Base-by-base conservation (phyloP, 2,888 invertebrate genomes). In the Cryptocheilus praepositus region DNA sequence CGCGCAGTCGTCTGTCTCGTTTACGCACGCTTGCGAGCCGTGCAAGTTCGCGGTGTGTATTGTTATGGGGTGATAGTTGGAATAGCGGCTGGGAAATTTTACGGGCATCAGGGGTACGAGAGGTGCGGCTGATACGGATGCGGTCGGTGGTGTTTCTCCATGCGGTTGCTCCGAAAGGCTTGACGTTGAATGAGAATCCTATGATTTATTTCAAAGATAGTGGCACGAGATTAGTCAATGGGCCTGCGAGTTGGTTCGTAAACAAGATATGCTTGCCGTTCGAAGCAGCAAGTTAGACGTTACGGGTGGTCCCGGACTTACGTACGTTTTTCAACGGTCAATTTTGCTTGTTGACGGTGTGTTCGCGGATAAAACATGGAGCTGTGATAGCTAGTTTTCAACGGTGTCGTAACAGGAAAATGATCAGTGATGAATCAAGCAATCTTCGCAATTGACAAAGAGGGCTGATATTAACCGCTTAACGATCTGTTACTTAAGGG, bases 91-190 rank as follows among this genome's bases (percentile, higher is more conserved):
- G 54, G 86, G 85, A 63, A 85, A 85, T 84, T 88, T 88, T 61
- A 86, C 63, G 65, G 88, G 87, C 82, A 87, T 82, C 66, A 86
- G 57, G 64, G 87, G 83, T 69, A 86, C 71, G 77, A 84, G 63
- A 53, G 84, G 66, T 72, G 85, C 77, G 59, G 81, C 70, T 75
- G 83, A 74, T 53, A 80, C 83, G 64, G 82, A 70, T 58, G 76
- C 74, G 68, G 73, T 75, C 73, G 84, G 83, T 73, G 84, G 83
- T 71, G 80, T 64, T 68, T 85, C 84, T 70, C 79, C 80, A 66
- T 86, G 86, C 49, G 76, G 78, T 70, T 85, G 86, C 74, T 86
- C 87, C 82, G 86, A 87, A 70, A 85, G 85, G 81, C 85, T 87
- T 65, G 86, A 85, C 64, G 87, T 82, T 57, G 87, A 84, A 78